phyloP scores from a whole-genome alignment of 1,140 invertebrate species.

The Procambarus clarkii region DNA sequence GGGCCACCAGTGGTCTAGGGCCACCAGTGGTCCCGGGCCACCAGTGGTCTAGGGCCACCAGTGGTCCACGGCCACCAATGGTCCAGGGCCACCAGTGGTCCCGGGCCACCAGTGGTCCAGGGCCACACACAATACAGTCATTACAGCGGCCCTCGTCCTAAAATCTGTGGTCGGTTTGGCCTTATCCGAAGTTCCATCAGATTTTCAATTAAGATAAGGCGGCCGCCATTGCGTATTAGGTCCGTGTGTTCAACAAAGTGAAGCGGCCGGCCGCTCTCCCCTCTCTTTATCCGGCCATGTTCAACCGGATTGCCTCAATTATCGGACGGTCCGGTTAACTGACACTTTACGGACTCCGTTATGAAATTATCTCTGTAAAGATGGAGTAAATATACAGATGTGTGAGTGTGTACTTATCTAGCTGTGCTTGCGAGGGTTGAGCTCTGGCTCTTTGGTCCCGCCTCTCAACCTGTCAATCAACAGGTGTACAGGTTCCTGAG shows the following conservation, averaged over 20 bases:
- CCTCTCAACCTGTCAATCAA: no score
- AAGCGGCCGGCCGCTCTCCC: not conserved
- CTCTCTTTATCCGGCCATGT: not conserved
- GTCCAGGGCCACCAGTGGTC: not conserved
- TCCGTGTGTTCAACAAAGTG: constrained; percentile 46
- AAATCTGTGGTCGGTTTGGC: constrained; percentile 29
- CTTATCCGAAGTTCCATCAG: constrained; percentile 50
- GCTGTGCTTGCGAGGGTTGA: no score
- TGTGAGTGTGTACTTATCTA: not conserved
- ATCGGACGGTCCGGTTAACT: constrained; percentile 8
- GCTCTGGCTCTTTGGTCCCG: no score
- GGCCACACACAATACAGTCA: not conserved
- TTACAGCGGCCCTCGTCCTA: not conserved
- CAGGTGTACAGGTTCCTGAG: no score
- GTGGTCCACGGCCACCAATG: not conserved
- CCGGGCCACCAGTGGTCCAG: not conserved
- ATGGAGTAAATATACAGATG: not conserved
- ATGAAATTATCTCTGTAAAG: not conserved
- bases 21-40: not conserved
- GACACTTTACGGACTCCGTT: not conserved
- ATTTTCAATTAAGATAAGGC: constrained; percentile 57
- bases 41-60: not conserved
- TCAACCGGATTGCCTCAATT: not conserved
- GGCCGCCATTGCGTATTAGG: constrained; percentile 39
- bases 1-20: not conserved